A percentile compares a stretch with the other conserved stretches of the same genome.
Evolutionary conservation across 1,140 invertebrate genomes (phyloP).

Genomic region (Lasioglossum albipes): DNA sequence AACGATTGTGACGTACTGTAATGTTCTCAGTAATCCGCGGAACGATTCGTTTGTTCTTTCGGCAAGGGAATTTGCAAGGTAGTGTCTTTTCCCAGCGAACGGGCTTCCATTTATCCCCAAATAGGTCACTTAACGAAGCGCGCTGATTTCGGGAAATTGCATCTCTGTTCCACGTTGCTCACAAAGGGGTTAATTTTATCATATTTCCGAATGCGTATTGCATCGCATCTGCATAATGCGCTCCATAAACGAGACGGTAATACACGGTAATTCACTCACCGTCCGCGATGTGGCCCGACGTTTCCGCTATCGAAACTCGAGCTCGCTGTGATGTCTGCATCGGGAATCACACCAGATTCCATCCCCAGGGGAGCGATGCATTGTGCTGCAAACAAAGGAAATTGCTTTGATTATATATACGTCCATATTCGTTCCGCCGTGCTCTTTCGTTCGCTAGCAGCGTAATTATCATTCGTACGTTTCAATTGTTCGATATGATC

Average conservation of each 20-base stretch:
- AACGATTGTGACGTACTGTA: neutral
- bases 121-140: conserved; percentile 44
- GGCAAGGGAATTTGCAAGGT: neutral
- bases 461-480: conserved; percentile 20
- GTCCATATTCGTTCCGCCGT: conserved; percentile 53
- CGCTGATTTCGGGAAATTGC: conserved; percentile 44
- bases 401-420: conserved; percentile 64
- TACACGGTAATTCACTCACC: conserved; percentile 71
- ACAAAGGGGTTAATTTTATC: conserved; percentile 58
- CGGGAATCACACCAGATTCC: conserved; percentile 86
- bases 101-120: conserved; percentile 24
- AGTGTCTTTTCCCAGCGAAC: conserved; percentile 3
- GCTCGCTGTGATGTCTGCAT: conserved; percentile 86
- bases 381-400: conserved; percentile 82
- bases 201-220: conserved; percentile 63
- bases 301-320: conserved; percentile 87
- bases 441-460: conserved; percentile 47
- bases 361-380: conserved; percentile 86
- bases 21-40: neutral
- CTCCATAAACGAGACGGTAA: conserved; percentile 60
- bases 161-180: conserved; percentile 6
- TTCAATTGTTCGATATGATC: conserved; percentile 16
- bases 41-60: neutral
- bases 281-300: conserved; percentile 85
- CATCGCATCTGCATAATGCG: conserved; percentile 51